These are phyloP conservation scores for Thalassarche chlororhynchos DNA, from an alignment of 2,113 vertebrate species.

Conservation along the genomic window DNA sequence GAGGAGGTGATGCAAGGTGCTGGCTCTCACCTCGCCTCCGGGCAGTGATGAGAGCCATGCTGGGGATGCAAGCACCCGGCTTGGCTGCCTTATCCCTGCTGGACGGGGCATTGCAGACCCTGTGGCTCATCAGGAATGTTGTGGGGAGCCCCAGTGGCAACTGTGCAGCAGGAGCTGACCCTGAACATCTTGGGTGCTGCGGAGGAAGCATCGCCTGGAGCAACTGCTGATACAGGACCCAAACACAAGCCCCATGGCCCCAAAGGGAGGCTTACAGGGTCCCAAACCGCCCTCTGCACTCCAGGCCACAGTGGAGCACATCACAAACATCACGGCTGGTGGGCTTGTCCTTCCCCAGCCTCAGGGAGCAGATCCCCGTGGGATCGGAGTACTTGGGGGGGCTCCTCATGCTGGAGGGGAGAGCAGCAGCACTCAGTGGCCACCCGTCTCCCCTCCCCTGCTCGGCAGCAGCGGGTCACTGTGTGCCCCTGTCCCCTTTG, in stretches of 20 bases:
- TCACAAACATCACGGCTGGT: accelerated
- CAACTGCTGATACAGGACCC: neutral
- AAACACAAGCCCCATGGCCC: neutral
- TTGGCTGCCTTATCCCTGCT: neutral
- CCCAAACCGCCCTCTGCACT: accelerated
- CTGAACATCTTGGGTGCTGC: accelerated
- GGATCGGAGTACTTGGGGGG: accelerated
- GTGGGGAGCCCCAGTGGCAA: neutral
- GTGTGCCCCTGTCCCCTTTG: neutral
- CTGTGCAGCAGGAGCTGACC: neutral
- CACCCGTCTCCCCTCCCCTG: neutral
- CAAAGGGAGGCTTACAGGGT: neutral
- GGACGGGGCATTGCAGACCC: accelerated
- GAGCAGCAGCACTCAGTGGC: neutral
- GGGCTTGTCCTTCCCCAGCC: neutral
- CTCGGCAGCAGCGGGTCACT: neutral
- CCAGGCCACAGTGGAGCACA: too few species aligned
- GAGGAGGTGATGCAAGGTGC: neutral
- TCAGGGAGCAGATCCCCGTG: neutral
- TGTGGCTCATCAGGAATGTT: neutral
- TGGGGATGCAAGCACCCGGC: accelerated
- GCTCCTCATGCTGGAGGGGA: neutral
- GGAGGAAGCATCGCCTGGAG: accelerated
- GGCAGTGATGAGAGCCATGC: neutral
- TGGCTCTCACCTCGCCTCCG: neutral